A percentile compares a stretch with the other conserved stretches of the same genome.
Evolutionary conservation across 2,797 vertebrate genomes (phyloP).

Genomic region (Meriones psammophilus): DNA sequence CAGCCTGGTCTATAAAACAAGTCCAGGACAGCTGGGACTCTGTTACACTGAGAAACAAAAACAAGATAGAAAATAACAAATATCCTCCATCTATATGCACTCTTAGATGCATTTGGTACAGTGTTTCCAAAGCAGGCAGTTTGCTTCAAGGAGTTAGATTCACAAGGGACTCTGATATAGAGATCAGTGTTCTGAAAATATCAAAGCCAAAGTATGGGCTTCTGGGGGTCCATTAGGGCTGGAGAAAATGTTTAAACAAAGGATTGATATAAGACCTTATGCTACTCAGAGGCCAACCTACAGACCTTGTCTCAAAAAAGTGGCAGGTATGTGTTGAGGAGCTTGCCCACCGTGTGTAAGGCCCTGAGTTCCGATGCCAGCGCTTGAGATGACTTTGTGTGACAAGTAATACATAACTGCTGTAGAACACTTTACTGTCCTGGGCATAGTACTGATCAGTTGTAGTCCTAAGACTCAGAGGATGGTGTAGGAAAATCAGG

Average conservation of each 20-base stretch:
- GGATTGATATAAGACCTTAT: background rate
- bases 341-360: too few relatives aligned
- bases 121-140: conserved; percentile 31
- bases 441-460: background rate
- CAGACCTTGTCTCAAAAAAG: background rate
- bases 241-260: background rate
- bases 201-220: background rate
- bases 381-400: background rate
- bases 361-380: background rate
- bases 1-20: too few relatives aligned
- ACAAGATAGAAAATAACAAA: background rate
- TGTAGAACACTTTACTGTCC: background rate
- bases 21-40: too few relatives aligned
- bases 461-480: background rate
- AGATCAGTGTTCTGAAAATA: background rate
- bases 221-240: background rate
- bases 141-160: background rate
- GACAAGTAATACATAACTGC: conserved; percentile 5
- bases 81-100: background rate
- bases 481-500: background rate
- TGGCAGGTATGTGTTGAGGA: too few relatives aligned
- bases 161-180: background rate
- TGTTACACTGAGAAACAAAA: too few relatives aligned
- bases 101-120: conserved; percentile 12
- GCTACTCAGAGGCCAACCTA: background rate